These are phyloP conservation scores for Nomada ruficornis DNA, from an alignment of 2,888 invertebrate species.

Conservation along the genomic window DNA sequence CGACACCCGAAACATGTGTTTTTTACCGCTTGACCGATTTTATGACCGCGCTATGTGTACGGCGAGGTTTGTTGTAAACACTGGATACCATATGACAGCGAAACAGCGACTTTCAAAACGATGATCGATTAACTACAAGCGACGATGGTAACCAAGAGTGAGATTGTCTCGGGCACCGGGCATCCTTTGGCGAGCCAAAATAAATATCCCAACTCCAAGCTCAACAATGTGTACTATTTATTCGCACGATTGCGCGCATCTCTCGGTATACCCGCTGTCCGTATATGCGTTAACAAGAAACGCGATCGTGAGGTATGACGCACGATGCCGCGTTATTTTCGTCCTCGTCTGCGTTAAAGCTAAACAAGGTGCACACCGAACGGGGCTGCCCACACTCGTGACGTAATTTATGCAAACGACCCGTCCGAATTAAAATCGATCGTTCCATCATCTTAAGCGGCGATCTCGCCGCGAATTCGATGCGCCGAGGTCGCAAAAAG, in stretches of 20 bases:
- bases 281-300: constrained; percentile 11
- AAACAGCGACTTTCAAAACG: constrained; percentile 26
- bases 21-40: too few relatives aligned
- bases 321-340: constrained; percentile 18
- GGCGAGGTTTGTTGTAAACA: constrained; percentile 21
- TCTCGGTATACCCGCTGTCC: background rate
- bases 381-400: constrained; percentile 22
- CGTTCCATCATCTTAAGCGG: constrained; percentile 58
- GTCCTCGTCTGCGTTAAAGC: background rate
- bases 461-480: constrained; percentile 30
- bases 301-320: background rate
- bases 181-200: background rate
- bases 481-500: constrained; percentile 50
- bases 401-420: constrained; percentile 49
- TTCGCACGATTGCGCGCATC: background rate
- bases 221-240: constrained; percentile 18
- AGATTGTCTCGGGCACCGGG: background rate
- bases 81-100: constrained; percentile 22
- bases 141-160: constrained; percentile 33
- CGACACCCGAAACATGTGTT: too few relatives aligned
- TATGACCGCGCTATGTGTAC: background rate
- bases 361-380: too few relatives aligned
- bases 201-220: background rate
- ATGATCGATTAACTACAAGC: constrained; percentile 35
- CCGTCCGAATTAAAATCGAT: constrained; percentile 46